A percentile compares a stretch with the other conserved stretches of the same genome.
These are phyloP conservation scores for Sebastes matsubarae DNA, from an alignment of 2,797 vertebrate genomes.

Conservation along the genomic window DNA sequence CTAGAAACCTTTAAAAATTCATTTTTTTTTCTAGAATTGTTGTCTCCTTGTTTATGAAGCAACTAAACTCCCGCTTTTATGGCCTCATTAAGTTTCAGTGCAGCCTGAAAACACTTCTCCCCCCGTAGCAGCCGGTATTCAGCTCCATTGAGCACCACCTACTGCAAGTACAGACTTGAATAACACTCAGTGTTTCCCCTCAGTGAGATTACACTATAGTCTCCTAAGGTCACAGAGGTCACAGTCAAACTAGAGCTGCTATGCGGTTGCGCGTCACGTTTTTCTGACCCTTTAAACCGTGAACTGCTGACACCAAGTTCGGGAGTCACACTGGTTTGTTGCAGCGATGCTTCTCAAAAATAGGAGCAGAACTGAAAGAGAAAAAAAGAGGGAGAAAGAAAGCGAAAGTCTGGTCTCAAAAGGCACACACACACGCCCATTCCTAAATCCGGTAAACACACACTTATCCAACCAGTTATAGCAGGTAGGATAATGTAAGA, in stretches of 20 bases:
- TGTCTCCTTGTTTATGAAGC: not conserved
- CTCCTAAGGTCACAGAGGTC: not conserved
- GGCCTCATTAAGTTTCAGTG: not conserved
- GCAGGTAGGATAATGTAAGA: not conserved
- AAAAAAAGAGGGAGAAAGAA: conserved; percentile 4
- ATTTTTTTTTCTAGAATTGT: not conserved
- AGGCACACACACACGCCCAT: not conserved
- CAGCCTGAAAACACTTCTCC: not conserved
- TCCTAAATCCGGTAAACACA: not conserved
- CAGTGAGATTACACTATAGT: too few relatives aligned
- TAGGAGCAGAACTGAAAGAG: conserved; percentile 32
- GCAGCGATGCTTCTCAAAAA: not conserved
- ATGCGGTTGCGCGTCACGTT: not conserved
- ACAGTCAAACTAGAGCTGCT: not conserved
- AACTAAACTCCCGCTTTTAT: not conserved
- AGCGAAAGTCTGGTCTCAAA: conserved; percentile 35
- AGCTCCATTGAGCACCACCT: not conserved
- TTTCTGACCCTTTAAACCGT: not conserved
- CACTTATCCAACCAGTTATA: not conserved
- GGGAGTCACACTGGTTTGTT: not conserved
- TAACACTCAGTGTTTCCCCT: not conserved
- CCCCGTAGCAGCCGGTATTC: not conserved
- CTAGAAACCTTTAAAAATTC: not conserved
- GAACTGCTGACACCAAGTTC: conserved; percentile 8
- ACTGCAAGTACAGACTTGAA: not conserved